These are phyloP conservation scores for Erpetoichthys calabaricus DNA, from an alignment of 2,797 vertebrate species.

Conservation along the genomic window DNA sequence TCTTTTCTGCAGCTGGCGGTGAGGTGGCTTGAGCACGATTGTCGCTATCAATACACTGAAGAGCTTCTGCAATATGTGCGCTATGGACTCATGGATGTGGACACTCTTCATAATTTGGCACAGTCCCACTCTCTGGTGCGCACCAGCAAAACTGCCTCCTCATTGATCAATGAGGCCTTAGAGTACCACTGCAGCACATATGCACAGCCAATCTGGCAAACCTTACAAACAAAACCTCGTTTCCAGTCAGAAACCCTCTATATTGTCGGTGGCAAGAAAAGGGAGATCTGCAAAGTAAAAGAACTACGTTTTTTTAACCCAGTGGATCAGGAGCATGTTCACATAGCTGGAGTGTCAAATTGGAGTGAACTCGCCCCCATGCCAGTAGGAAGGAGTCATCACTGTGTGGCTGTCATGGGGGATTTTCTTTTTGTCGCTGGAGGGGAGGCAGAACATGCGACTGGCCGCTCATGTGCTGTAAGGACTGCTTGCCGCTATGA, in stretches of 20 bases:
- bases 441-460: constrained; percentile 79
- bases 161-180: constrained; percentile 79
- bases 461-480: constrained; percentile 75
- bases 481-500: constrained; percentile 83
- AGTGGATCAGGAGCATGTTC: constrained; percentile 61
- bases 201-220: constrained; percentile 84
- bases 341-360: constrained; percentile 70
- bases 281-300: constrained; percentile 77
- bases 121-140: constrained; percentile 69
- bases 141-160: constrained; percentile 61
- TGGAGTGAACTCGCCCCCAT: constrained; percentile 86
- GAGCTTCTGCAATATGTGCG: constrained; percentile 83
- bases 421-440: constrained; percentile 88
- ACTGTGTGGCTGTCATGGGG: constrained; percentile 85
- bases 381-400: constrained; percentile 83
- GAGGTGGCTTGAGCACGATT: constrained; percentile 83
- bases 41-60: constrained; percentile 75
- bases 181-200: constrained; percentile 79
- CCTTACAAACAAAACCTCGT: constrained; percentile 70
- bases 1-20: constrained; percentile 62
- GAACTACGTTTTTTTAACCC: constrained; percentile 89
- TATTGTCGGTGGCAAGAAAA: constrained; percentile 76
- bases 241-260: constrained; percentile 85
- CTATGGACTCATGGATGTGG: constrained; percentile 83
- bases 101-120: constrained; percentile 67